Conservation (phyloP, 2,888 invertebrate species). For the Mesorhabditis spiculigera region DNA sequence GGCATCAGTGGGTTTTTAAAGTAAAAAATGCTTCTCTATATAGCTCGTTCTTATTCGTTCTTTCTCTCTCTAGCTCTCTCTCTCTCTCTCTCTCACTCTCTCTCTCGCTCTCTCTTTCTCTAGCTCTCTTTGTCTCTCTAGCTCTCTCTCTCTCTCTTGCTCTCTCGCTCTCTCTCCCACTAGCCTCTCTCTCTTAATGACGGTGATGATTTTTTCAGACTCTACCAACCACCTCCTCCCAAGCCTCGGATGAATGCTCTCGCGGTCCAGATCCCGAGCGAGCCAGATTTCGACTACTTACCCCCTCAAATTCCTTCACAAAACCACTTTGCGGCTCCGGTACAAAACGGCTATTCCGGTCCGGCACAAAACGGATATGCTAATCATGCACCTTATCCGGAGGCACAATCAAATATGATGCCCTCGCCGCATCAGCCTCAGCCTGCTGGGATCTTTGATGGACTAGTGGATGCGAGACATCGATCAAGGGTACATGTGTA, state of each 20-base stretch:
- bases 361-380: neutral
- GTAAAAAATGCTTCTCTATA: too few relatives aligned
- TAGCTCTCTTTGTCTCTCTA: too few relatives aligned
- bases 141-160: too few relatives aligned
- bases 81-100: too few relatives aligned
- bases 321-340: neutral
- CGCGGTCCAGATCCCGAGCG: neutral
- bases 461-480: neutral
- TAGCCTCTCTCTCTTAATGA: too few relatives aligned
- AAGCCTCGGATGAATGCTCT: neutral
- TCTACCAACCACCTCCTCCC: too few relatives aligned
- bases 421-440: neutral
- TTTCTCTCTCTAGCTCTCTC: too few relatives aligned
- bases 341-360: neutral
- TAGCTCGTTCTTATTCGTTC: too few relatives aligned
- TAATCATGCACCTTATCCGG: neutral
- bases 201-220: too few relatives aligned
- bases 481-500: neutral
- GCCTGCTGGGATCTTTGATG: neutral
- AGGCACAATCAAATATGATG: neutral
- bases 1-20: neutral
- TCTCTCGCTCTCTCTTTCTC: too few relatives aligned
- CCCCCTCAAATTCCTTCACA: too few relatives aligned
- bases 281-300: neutral
- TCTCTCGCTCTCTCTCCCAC: too few relatives aligned